A percentile compares a stretch with the other conserved stretches of the same genome.
These are phyloP conservation scores for Drosophila robusta DNA, from an alignment of 2,888 invertebrate genomes.

Conservation along the genomic window DNA sequence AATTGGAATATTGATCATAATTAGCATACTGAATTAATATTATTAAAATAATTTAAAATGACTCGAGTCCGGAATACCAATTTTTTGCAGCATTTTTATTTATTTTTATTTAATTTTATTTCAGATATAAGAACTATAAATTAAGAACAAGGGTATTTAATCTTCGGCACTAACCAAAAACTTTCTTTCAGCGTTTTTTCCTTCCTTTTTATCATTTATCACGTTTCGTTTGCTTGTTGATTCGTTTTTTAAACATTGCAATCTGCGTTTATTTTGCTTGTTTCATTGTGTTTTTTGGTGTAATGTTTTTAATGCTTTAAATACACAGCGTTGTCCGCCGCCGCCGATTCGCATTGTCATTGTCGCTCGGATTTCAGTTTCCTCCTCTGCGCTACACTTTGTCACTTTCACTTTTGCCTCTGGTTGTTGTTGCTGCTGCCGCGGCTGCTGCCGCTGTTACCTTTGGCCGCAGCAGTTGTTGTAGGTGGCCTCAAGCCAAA, in stretches of 20 bases:
- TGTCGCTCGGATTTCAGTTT: slow-evolving; percentile 69
- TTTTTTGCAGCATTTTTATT: no score
- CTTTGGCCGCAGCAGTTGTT: slow-evolving; percentile 43
- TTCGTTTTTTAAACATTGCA: slow-evolving; percentile 45
- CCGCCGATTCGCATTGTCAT: slow-evolving; percentile 69
- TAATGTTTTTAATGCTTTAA: slow-evolving; percentile 70
- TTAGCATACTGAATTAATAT: no score
- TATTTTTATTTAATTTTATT: no score
- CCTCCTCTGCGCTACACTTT: slow-evolving; percentile 60
- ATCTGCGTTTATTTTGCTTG: slow-evolving; percentile 43
- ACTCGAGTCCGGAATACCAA: no score
- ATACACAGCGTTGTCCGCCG: slow-evolving; percentile 60
- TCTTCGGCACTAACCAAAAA: slow-evolving; percentile 6
- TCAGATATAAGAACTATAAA: no score
- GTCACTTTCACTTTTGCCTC: slow-evolving; percentile 73
- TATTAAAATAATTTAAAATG: no score
- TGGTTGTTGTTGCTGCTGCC: slow-evolving; percentile 17
- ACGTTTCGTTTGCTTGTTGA: slow-evolving; percentile 43
- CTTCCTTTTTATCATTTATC: slow-evolving; percentile 53
- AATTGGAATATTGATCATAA: no score
- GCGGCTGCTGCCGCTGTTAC: slow-evolving; percentile 30
- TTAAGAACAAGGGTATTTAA: slow-evolving; percentile 17
- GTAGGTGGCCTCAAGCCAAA: slow-evolving; percentile 57
- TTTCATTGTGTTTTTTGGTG: slow-evolving; percentile 32
- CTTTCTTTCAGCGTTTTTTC: slow-evolving; percentile 6